phyloP scores from a whole-genome alignment of 1,140 invertebrate species.

The fruit fly (Drosophila melanogaster) region Release_6_plus_ISO1_MT NT_037436.4:8455001-8455500 shows the following conservation, averaged over 20 bases:
- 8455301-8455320: constrained; percentile 44
- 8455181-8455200: constrained; percentile 3
- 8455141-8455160: constrained; percentile 13
- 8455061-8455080: constrained; percentile 52
- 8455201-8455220: constrained; percentile 71
- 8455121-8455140: constrained; percentile 40
- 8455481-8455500: not conserved
- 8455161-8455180: constrained; percentile 1
- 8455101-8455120: constrained; percentile 25
- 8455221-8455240: constrained; percentile 84
- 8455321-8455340: constrained; percentile 26
- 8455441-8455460: constrained; percentile 46
- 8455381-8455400: constrained; percentile 11
- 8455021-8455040: constrained; percentile 4
- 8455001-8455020: too few species aligned
- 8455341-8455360: constrained; percentile 37
- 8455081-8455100: constrained; percentile 51
- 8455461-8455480: constrained; percentile 26
- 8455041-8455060: constrained; percentile 80
- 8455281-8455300: constrained; percentile 64
- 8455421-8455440: constrained; percentile 39
- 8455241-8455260: constrained; percentile 85
- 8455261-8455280: constrained; percentile 84
- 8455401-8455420: constrained; percentile 39
- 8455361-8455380: constrained; percentile 5